A percentile compares a stretch with the other conserved stretches of the same genome.
Conservation (phyloP, 1,140 invertebrate genomes). For the Dufourea novaeangliae region DNA sequence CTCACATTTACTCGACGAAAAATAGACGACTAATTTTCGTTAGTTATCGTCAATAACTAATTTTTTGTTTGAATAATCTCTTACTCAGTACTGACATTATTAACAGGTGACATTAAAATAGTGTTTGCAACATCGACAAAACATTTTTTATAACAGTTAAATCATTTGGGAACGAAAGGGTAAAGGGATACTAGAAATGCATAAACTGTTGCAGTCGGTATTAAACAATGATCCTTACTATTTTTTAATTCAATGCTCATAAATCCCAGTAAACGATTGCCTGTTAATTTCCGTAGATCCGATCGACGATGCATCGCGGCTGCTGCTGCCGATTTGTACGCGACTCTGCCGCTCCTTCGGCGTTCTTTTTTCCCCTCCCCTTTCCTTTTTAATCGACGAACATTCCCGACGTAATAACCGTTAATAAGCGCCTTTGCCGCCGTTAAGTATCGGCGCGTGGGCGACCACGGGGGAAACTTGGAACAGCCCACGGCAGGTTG, state of each 20-base stretch:
- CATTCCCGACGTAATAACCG: constrained; percentile 65
- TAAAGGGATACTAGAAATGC: too few species aligned
- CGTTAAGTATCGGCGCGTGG: constrained; percentile 68
- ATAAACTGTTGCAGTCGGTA: too few species aligned
- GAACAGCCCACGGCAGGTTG: constrained; percentile 55
- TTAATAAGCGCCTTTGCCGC: constrained; percentile 68
- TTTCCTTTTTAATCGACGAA: constrained; percentile 58
- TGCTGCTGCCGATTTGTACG: constrained; percentile 38
- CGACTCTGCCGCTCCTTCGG: background rate
- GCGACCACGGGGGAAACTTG: constrained; percentile 45
- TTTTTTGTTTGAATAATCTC: too few species aligned
- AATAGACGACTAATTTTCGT: too few species aligned
- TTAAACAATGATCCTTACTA: background rate
- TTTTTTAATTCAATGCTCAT: background rate
- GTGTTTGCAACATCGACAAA: too few species aligned
- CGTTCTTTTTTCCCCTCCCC: background rate
- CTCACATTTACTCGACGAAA: too few species aligned
- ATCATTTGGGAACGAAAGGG: too few species aligned
- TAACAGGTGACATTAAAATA: too few species aligned
- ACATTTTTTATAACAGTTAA: too few species aligned
- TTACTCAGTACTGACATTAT: too few species aligned
- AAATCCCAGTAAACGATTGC: constrained; percentile 47
- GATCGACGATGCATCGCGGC: constrained; percentile 46
- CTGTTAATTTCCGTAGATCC: constrained; percentile 32
- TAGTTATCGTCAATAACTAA: too few species aligned